A percentile compares a stretch with the other conserved stretches of the same genome.
Evolutionary conservation across 2,888 invertebrate species (phyloP).

Genomic region (Hedya salicella): DNA sequence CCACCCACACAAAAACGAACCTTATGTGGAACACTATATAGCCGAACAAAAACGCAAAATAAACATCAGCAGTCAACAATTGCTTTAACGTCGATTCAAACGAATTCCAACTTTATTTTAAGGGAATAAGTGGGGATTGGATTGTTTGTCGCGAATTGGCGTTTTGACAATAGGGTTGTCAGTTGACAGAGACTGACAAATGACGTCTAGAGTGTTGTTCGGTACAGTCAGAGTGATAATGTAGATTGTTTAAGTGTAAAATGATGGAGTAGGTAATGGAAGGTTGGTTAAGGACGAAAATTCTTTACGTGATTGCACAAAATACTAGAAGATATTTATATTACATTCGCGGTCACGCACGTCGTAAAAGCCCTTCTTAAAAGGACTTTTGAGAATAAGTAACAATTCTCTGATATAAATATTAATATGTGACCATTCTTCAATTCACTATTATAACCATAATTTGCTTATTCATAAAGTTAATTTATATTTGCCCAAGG

Average conservation of each 20-base stretch:
- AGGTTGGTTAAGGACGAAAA: not conserved
- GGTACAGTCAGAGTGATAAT: slow-evolving; percentile 31
- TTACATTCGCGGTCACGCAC: no score
- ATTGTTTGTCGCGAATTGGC: slow-evolving; percentile 2
- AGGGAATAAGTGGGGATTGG: not conserved
- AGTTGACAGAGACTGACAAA: slow-evolving; percentile 42
- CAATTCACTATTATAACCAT: no score
- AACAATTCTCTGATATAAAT: no score
- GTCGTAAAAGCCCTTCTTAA: no score
- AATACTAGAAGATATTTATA: no score
- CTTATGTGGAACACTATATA: not conserved
- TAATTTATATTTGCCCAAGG: no score
- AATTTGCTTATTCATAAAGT: no score
- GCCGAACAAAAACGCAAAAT: not conserved
- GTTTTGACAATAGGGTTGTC: slow-evolving; percentile 38
- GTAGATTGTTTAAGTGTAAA: slow-evolving; percentile 22
- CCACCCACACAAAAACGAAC: not conserved
- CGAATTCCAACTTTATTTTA: not conserved
- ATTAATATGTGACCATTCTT: no score
- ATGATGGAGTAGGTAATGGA: slow-evolving; percentile 10
- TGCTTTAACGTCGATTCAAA: not conserved
- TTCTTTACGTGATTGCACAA: no score
- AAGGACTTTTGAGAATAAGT: no score
- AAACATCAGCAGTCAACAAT: not conserved
- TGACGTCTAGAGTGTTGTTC: slow-evolving; percentile 38